These are phyloP conservation scores for Sebastolobus alascanus DNA, from an alignment of 2,797 vertebrate genomes.

Conservation along the genomic window DNA sequence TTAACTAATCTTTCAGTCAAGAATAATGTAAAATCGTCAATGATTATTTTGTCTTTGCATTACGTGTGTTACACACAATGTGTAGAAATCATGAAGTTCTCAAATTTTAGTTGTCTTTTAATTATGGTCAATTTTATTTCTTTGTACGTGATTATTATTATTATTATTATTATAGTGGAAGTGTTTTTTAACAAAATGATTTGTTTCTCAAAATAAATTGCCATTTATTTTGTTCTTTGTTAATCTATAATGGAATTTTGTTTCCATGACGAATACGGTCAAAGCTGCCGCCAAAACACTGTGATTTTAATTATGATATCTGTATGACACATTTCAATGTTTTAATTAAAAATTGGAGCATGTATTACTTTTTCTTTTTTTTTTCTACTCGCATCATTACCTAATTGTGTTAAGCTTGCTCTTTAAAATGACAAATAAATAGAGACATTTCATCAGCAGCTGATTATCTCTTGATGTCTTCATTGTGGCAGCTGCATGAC, in stretches of 20 bases:
- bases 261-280: neutral
- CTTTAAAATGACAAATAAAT: slow-evolving; percentile 77
- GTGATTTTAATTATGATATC: slow-evolving; percentile 38
- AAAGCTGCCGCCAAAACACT: slow-evolving; percentile 3
- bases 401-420: slow-evolving; percentile 57
- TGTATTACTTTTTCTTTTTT: slow-evolving; percentile 10
- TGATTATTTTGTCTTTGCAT: slow-evolving; percentile 39
- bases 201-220: slow-evolving; percentile 21
- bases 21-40: neutral
- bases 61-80: slow-evolving; percentile 35
- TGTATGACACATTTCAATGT: slow-evolving; percentile 40
- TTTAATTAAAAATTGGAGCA: slow-evolving; percentile 12
- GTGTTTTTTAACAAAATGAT: neutral
- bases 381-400: neutral
- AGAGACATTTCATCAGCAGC: slow-evolving; percentile 66
- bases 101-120: slow-evolving; percentile 27
- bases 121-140: slow-evolving; percentile 26
- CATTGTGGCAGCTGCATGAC: slow-evolving; percentile 63
- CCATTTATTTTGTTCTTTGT: slow-evolving; percentile 36
- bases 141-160: slow-evolving; percentile 12
- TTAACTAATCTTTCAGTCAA: slow-evolving; percentile 27
- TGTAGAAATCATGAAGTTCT: slow-evolving; percentile 45
- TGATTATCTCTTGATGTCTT: slow-evolving; percentile 72
- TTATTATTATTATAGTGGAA: neutral
- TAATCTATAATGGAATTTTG: slow-evolving; percentile 33